These are phyloP conservation scores for Parauchenoglanis ngamensis DNA, from an alignment of 2,797 vertebrate species.

Conservation along the genomic window DNA sequence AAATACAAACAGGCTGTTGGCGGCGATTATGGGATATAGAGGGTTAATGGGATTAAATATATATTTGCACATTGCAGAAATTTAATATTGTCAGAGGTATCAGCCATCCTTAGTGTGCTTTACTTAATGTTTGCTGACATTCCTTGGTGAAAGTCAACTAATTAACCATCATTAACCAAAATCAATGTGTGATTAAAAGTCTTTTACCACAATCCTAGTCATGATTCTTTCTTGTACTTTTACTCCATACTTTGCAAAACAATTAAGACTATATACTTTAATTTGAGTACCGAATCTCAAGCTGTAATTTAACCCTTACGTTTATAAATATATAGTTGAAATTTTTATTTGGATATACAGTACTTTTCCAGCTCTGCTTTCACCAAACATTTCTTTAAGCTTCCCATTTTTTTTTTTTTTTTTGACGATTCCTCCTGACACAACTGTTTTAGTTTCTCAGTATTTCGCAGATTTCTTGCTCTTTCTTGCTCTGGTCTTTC, in stretches of 20 bases:
- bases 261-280: not conserved
- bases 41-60: not conserved
- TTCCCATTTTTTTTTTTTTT: not conserved
- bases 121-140: too few species aligned
- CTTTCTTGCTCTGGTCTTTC: not conserved
- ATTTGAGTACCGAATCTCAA: not conserved
- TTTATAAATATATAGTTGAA: not conserved
- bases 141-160: too few species aligned
- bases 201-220: too few species aligned
- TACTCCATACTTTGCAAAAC: too few species aligned
- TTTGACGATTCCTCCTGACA: not conserved
- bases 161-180: too few species aligned
- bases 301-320: not conserved
- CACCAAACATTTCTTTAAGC: not conserved
- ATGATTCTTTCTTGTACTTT: too few species aligned
- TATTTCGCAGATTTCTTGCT: not conserved
- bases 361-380: not conserved
- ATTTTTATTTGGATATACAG: not conserved
- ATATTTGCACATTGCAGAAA: not conserved
- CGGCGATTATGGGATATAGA: too few species aligned
- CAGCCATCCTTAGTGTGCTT: too few species aligned
- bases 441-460: not conserved
- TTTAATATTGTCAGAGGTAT: not conserved
- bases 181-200: not conserved
- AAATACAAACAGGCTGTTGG: too few species aligned